Evolutionary conservation across 2,888 invertebrate species (phyloP), one percentile per base, ranked within the genome.

Genomic region (Xanthorhoe designata): DNA sequence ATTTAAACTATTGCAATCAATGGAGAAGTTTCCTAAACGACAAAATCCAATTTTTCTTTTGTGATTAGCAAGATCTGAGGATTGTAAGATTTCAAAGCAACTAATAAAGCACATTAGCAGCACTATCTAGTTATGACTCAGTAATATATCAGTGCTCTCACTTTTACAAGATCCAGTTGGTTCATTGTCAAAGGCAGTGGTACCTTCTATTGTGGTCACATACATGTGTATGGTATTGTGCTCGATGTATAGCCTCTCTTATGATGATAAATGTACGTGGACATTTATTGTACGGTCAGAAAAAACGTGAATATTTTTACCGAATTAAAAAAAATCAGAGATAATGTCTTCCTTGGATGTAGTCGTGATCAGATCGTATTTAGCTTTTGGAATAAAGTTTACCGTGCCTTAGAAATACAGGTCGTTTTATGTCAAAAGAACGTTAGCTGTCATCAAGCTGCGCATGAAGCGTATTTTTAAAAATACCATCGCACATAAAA

Each of bases 241-340:
- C 72, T 73, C 69, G 66, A 79, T 81, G 82, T 83, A 82, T 80
- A 78, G 78, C 79, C 75, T 77, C 87, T 83, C 87, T 90, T 88
- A 89, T 88, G 90, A 90, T 91, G 92, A 92, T 91, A 89, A 91
- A 92, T 92, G 90, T 79, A 74, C 77, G 81, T 83, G 85, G 81
- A 84, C 83, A 82, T 78, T 74, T 77, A 78, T 81, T 70, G 65
- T 29, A 68, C 61, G 83, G 72, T 58, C 80, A 83, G 66, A 78
- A 47, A 8, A 38, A 7, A n/a, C n/a, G 10, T 10, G 35, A 8
- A 10, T 9, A 10, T 2, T 38, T 38, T 38, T 38, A n/a, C n/a
- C n/a, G n/a, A 38, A 24, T 4, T 24, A 24, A 24, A 24, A 24
- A 24, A 24, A n/a, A n/a, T n/a, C 24, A 3, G 24, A 10, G 35